Conservation (phyloP, 30 jellyfish, hydroid and myxozoan genomes). For the Nemopilema nomurai region DNA sequence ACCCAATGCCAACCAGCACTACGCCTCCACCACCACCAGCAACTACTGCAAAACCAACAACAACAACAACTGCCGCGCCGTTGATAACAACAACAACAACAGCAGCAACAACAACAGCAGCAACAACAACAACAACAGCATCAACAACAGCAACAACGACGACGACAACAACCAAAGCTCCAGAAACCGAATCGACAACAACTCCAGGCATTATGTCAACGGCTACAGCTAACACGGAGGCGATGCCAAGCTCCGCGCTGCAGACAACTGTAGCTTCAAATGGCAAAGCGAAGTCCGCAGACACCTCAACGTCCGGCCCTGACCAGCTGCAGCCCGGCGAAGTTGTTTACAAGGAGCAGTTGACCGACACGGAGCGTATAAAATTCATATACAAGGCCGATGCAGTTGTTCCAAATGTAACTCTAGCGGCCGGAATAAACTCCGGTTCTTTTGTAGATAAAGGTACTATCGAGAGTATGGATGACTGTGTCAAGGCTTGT, state of each 20-base stretch:
- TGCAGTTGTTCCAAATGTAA: slow-evolving; percentile 58
- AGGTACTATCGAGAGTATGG: slow-evolving; percentile 79
- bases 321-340: slow-evolving; percentile 71
- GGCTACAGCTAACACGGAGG: slow-evolving; percentile 17
- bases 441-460: slow-evolving; percentile 93
- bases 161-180: slow-evolving; percentile 1
- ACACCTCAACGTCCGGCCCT: background rate
- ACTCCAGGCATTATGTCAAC: slow-evolving; percentile 26
- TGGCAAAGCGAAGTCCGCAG: slow-evolving; percentile 25
- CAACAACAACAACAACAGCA: slow-evolving; percentile 36
- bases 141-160: slow-evolving; percentile 26
- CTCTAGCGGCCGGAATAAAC: slow-evolving; percentile 83
- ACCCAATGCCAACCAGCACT: background rate
- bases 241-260: slow-evolving; percentile 19
- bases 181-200: slow-evolving; percentile 23
- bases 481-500: slow-evolving; percentile 84
- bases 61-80: background rate
- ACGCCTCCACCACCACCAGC: background rate
- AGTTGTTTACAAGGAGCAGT: slow-evolving; percentile 86
- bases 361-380: slow-evolving; percentile 74
- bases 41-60: slow-evolving; percentile 8
- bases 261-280: slow-evolving; percentile 26
- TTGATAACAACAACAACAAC: slow-evolving; percentile 10
- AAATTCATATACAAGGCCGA: slow-evolving; percentile 61
- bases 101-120: slow-evolving; percentile 33